Conservation (phyloP, 2,797 vertebrate species). For the Chrysocyon brachyurus region DNA sequence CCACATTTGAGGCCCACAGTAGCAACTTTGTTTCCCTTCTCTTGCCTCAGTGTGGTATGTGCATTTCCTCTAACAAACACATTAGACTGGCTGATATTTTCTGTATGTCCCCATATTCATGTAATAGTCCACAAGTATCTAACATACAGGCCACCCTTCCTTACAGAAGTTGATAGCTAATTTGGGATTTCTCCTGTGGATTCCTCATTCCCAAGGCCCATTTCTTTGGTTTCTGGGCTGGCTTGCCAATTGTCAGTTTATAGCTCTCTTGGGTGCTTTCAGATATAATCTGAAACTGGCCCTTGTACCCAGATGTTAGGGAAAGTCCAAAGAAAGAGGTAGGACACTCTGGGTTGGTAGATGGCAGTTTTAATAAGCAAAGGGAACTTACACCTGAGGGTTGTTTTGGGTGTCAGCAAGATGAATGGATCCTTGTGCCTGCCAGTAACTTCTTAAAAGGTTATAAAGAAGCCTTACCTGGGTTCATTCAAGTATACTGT, state of each 20-base stretch:
- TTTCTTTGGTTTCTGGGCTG: background rate
- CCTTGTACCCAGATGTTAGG: background rate
- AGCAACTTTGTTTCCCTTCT: background rate
- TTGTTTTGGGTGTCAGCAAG: background rate
- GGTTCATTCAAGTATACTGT: background rate
- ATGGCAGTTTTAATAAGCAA: background rate
- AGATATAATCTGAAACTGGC: background rate
- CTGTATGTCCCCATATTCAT: background rate
- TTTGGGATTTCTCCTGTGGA: background rate
- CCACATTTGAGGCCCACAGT: background rate
- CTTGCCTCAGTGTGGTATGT: background rate
- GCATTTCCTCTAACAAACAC: background rate
- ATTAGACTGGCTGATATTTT: background rate
- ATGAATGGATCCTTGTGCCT: background rate
- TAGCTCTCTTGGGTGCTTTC: background rate
- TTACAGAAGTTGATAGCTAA: background rate
- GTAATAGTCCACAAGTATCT: background rate
- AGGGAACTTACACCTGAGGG: background rate
- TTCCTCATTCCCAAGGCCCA: background rate
- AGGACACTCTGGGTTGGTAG: background rate
- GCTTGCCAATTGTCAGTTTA: background rate
- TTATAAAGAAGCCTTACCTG: background rate
- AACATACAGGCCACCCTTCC: background rate
- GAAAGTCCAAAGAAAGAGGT: background rate
- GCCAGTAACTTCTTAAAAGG: background rate